Conservation (phyloP, 53 echinoderm and acorn worm genomes). For the Temnopleurus reevesii region DNA sequence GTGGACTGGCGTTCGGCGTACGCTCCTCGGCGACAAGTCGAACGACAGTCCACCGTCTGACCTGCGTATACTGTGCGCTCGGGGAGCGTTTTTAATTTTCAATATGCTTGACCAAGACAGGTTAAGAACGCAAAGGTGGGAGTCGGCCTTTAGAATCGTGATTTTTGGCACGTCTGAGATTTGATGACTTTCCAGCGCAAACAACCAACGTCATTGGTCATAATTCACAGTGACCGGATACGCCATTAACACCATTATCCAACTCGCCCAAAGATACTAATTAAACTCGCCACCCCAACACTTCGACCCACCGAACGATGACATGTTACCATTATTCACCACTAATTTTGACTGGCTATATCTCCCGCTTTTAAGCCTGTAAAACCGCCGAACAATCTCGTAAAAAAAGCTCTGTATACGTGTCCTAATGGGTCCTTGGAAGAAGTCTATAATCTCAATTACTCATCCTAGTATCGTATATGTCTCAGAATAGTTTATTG, state of each 20-base stretch:
- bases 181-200: background rate
- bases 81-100: no score
- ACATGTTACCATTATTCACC: background rate
- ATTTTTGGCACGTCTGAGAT: no score
- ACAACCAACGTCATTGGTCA: background rate
- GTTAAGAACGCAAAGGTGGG: no score
- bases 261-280: background rate
- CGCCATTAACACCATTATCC: background rate
- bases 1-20: no score
- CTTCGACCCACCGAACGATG: background rate
- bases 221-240: background rate
- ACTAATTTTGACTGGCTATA: background rate
- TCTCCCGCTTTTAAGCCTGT: background rate
- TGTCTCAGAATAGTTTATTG: background rate
- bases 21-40: no score
- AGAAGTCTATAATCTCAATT: background rate
- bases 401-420: background rate
- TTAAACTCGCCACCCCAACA: background rate
- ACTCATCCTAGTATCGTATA: background rate
- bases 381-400: constrained; percentile 20
- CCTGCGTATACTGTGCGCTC: no score
- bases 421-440: background rate
- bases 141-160: no score
- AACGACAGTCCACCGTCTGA: no score
- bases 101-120: no score